Evolutionary conservation across 1,140 invertebrate genomes (phyloP).

Genomic region (Macrobrachium rosenbergii): DNA sequence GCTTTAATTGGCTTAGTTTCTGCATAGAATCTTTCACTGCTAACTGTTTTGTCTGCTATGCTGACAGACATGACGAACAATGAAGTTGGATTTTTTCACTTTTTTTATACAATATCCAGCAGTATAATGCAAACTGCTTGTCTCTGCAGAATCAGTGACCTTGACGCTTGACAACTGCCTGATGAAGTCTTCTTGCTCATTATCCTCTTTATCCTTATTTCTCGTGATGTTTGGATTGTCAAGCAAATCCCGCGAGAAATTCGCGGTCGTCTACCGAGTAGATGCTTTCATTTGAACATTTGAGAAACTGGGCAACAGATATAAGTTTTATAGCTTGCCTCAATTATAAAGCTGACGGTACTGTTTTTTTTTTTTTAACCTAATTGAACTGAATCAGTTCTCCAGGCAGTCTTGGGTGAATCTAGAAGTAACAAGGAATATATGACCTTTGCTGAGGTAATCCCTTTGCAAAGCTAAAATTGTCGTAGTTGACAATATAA

Average conservation of each 20-base stretch:
- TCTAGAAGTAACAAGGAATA: too few relatives aligned
- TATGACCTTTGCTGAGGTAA: neutral
- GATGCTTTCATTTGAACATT: conserved; percentile 21
- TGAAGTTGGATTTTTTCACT: conserved; percentile 1
- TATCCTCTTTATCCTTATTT: neutral
- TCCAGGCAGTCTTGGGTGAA: conserved; percentile 16
- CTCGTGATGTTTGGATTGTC: neutral
- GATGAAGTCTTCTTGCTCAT: neutral
- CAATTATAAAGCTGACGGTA: conserved; percentile 20
- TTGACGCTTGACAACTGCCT: neutral
- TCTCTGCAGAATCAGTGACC: neutral
- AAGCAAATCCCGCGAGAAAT: neutral
- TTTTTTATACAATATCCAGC: too few relatives aligned
- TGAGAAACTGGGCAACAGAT: conserved; percentile 3
- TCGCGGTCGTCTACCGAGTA: neutral
- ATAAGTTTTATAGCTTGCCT: conserved; percentile 13
- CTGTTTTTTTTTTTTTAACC: neutral
- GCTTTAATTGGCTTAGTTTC: neutral
- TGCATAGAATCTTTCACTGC: neutral
- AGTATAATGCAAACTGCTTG: neutral
- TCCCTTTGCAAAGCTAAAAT: neutral
- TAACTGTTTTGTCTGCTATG: neutral
- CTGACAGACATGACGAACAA: conserved; percentile 3
- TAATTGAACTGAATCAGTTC: conserved; percentile 16
- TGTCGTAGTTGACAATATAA: conserved; percentile 11